These are phyloP conservation scores for Halesus radiatus DNA, from an alignment of 1,140 invertebrate genomes.

Conservation along the genomic window DNA sequence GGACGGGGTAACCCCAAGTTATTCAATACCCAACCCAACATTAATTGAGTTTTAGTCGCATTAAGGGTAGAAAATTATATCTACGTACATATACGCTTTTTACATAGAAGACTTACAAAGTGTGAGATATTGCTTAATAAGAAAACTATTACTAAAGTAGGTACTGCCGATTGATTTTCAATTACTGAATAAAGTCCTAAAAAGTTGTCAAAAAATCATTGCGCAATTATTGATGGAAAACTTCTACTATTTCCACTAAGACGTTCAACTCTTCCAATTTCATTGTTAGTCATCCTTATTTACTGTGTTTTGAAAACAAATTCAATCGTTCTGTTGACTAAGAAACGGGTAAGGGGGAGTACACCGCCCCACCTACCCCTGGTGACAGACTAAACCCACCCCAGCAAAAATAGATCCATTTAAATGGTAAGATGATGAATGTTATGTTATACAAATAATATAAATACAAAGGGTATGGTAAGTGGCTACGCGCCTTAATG, in stretches of 20 bases:
- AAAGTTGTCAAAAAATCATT: neutral
- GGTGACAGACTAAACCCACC: constrained; percentile 27
- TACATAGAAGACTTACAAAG: no score
- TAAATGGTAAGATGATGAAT: constrained; percentile 45
- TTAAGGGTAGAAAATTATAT: no score
- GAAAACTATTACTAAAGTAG: no score
- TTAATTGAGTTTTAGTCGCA: no score
- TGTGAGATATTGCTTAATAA: no score
- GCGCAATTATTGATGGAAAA: neutral
- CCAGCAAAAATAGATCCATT: constrained; percentile 31
- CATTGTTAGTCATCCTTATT: neutral
- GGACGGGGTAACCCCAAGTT: no score
- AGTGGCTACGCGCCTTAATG: constrained; percentile 40
- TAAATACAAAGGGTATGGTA: constrained; percentile 34
- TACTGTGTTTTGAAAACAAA: neutral
- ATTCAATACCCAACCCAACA: no score
- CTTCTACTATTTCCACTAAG: neutral
- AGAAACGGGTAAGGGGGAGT: neutral
- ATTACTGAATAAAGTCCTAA: neutral
- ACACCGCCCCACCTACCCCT: neutral
- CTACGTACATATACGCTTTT: no score
- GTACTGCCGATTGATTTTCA: neutral
- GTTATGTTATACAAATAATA: constrained; percentile 40
- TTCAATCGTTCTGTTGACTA: constrained; percentile 15
- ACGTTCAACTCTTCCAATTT: neutral